A percentile compares a stretch with the other conserved stretches of the same genome.
phyloP scores from a whole-genome alignment of 2,797 vertebrate genomes.

The Sebastes nivosus region DNA sequence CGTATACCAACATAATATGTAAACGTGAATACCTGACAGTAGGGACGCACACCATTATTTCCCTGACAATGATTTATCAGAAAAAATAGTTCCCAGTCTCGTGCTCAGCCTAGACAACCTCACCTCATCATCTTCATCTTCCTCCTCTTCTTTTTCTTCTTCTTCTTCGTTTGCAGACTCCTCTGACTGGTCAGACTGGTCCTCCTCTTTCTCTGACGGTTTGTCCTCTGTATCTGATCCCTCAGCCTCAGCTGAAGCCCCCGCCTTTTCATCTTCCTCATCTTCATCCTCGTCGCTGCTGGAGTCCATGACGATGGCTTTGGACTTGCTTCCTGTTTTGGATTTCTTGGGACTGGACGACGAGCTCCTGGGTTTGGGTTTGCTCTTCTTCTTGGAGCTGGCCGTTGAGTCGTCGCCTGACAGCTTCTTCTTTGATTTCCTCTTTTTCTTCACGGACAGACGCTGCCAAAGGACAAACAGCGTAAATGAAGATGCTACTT shows the following conservation, averaged over 20 bases:
- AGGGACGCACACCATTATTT: too few species aligned
- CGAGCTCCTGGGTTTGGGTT: conserved; percentile 83
- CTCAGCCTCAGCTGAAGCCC: conserved; percentile 79
- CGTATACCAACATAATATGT: too few species aligned
- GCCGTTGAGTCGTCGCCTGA: conserved; percentile 76
- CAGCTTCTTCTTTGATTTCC: conserved; percentile 82
- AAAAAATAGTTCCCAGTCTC: background rate
- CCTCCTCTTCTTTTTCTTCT: background rate
- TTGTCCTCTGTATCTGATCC: conserved; percentile 61
- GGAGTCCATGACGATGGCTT: conserved; percentile 94
- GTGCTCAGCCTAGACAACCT: background rate
- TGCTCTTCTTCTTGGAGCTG: conserved; percentile 80
- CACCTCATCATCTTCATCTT: conserved; percentile 8
- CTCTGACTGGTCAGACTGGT: conserved; percentile 39
- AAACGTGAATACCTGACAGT: too few species aligned
- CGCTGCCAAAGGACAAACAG: conserved; percentile 36
- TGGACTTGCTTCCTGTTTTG: conserved; percentile 85
- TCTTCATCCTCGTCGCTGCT: conserved; percentile 91
- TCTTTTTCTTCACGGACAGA: conserved; percentile 85
- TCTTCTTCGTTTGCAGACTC: conserved; percentile 31
- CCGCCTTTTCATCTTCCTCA: conserved; percentile 60
- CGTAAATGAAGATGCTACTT: background rate
- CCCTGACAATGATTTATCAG: background rate
- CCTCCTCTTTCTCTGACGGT: conserved; percentile 26
- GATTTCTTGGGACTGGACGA: conserved; percentile 77